Base-by-base conservation (phyloP, 2,113 vertebrate genomes). In the Clarias magur region DNA sequence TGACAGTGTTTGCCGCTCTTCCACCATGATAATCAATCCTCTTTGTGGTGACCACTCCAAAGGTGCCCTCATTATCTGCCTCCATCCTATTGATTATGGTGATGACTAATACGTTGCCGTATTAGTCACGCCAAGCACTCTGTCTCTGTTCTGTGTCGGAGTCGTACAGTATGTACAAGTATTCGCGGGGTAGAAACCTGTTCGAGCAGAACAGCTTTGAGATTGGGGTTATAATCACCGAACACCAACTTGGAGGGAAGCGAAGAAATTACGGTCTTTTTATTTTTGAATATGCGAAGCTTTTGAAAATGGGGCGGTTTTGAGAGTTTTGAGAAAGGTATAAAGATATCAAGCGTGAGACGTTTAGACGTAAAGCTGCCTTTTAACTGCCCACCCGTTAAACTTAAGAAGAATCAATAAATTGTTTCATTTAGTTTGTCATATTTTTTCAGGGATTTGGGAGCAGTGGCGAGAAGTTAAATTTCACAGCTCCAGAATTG, bases 1-100 rank as follows among this genome's bases (percentile, higher is more conserved):
- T 84, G 80, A 76, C 86, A 80, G 86, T 54, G 79, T 73, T 87
- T 30, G 80, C 83, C 70, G 81, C 86, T 85, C 86, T 87, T 89
- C 85, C 88, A 86, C 80, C 76, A 73, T 11, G 84, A 88, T 88
- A 84, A 90, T 88, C 84, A 87, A 90, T 90, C 84, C 80, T 86
- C 76, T 90, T 85, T 88, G 59, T 79, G 86, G 86, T 89, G 84
- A 86, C 86, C 83, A 88, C 86, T 89, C 88, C 86, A 75, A 85
- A 89, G 90, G 86, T 75, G 73, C 53, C 86, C 83, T 86, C 73
- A 87, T 85, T 86, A 85, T 90, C 88, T 88, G 80, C 89, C 89
- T 90, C 70, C 68, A 70, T 85, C 79, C 78, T 88, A 91, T 91
- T 89, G 88, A 91, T 89, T 91, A 86, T 88, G 86, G 72, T 88